phyloP scores from a whole-genome alignment of 2,113 vertebrate species.

The Mellivora capensis region DNA sequence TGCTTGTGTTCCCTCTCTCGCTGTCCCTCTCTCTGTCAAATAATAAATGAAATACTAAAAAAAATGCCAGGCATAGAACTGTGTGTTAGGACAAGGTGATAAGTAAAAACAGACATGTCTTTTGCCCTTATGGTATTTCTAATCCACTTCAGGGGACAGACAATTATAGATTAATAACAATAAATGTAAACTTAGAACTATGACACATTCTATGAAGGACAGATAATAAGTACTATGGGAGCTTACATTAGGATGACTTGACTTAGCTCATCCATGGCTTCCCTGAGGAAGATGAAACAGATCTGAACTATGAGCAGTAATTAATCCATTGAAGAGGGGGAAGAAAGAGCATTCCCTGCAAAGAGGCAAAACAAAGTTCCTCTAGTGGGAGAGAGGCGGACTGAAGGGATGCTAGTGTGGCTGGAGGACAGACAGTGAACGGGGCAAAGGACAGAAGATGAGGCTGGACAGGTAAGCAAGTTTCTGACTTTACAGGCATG shows the following conservation, averaged over 20 bases:
- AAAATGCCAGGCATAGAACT: background rate
- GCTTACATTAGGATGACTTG: background rate
- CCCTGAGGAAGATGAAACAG: background rate
- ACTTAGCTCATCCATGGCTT: background rate
- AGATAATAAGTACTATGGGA: background rate
- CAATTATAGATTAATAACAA: background rate
- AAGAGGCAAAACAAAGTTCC: background rate
- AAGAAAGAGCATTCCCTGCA: background rate
- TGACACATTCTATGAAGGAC: background rate
- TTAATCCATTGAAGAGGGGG: background rate
- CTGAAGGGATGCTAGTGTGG: background rate
- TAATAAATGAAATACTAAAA: too few relatives aligned
- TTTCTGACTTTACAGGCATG: background rate
- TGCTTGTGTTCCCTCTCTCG: too few relatives aligned
- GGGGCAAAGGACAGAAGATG: background rate
- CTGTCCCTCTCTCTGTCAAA: too few relatives aligned
- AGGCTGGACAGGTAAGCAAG: background rate
- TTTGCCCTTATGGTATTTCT: background rate
- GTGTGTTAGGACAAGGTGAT: background rate
- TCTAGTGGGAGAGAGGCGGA: background rate
- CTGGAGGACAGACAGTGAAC: background rate
- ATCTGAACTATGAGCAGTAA: background rate
- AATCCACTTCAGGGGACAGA: background rate
- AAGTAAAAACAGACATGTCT: background rate
- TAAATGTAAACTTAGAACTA: background rate